These are phyloP conservation scores for Eupeodes corollae DNA, from an alignment of 1,140 invertebrate genomes.

Conservation along the genomic window DNA sequence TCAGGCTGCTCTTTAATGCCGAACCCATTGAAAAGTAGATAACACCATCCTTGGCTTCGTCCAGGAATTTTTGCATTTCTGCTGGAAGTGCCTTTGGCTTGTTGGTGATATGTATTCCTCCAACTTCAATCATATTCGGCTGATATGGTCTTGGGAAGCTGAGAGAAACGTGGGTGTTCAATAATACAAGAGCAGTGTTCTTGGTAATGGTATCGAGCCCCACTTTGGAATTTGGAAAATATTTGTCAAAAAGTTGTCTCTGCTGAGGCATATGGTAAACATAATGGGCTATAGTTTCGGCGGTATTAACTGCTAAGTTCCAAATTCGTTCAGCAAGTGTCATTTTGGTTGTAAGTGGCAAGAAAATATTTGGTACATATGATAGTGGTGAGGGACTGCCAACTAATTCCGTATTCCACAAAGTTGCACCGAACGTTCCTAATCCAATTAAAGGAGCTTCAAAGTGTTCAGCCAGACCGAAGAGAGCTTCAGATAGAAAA, in stretches of 20 bases:
- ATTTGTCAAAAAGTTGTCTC: constrained; percentile 29
- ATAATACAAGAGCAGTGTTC: too few species aligned
- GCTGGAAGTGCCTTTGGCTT: constrained; percentile 26
- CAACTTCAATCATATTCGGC: constrained; percentile 36
- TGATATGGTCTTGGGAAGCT: constrained; percentile 39
- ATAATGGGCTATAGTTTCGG: too few species aligned
- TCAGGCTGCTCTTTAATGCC: constrained; percentile 39
- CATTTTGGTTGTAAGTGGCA: constrained; percentile 33
- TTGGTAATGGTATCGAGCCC: too few species aligned
- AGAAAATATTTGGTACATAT: constrained; percentile 28
- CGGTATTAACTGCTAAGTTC: constrained; percentile 20
- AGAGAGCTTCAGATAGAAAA: constrained; percentile 18
- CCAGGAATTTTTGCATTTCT: constrained; percentile 38
- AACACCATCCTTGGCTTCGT: too few species aligned
- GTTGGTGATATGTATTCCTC: constrained; percentile 44
- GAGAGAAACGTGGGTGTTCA: constrained; percentile 41
- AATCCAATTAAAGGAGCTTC: constrained; percentile 29
- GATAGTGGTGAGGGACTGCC: constrained; percentile 33
- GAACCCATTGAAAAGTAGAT: constrained; percentile 48
- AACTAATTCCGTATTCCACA: constrained; percentile 27
- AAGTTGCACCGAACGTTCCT: constrained; percentile 27
- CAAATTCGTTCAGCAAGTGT: constrained; percentile 33
- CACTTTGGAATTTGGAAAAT: constrained; percentile 20
- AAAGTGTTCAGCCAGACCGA: constrained; percentile 26
- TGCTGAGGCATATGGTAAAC: constrained; percentile 19